Evolutionary conservation across 2,888 invertebrate genomes (phyloP).

Genomic region (Amphipyra tragopoginis): DNA sequence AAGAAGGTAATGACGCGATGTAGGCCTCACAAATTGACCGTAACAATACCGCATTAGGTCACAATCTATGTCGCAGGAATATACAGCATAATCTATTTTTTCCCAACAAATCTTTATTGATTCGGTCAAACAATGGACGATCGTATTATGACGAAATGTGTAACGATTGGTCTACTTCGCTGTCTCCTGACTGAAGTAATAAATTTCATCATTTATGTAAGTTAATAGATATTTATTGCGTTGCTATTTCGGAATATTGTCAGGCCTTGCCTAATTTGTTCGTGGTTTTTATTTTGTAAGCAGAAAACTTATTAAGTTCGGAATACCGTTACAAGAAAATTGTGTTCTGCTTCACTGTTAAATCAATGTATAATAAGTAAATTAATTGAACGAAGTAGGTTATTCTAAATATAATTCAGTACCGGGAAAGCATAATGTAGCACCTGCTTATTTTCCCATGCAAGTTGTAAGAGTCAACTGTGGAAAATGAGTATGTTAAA

Average conservation of each 20-base stretch:
- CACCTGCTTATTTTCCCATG: constrained; percentile 54
- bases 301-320: constrained; percentile 8
- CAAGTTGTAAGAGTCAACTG: constrained; percentile 42
- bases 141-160: constrained; percentile 64
- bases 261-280: constrained; percentile 47
- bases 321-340: constrained; percentile 12
- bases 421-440: constrained; percentile 29
- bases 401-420: constrained; percentile 44
- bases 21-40: constrained; percentile 78
- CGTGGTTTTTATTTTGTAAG: constrained; percentile 12
- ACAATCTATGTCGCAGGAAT: constrained; percentile 73
- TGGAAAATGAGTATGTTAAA: constrained; percentile 28
- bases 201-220: constrained; percentile 66
- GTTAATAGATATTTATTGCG: constrained; percentile 68
- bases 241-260: constrained; percentile 61
- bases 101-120: constrained; percentile 67
- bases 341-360: constrained; percentile 14
- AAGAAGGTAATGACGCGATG: constrained; percentile 73
- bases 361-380: constrained; percentile 28
- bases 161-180: constrained; percentile 64
- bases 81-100: constrained; percentile 70
- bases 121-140: constrained; percentile 62
- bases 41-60: constrained; percentile 81
- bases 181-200: constrained; percentile 63
- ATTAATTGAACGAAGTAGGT: constrained; percentile 39